Evolutionary conservation across 2,888 invertebrate genomes (phyloP).

Genomic region (Himalopsyche japonica): DNA sequence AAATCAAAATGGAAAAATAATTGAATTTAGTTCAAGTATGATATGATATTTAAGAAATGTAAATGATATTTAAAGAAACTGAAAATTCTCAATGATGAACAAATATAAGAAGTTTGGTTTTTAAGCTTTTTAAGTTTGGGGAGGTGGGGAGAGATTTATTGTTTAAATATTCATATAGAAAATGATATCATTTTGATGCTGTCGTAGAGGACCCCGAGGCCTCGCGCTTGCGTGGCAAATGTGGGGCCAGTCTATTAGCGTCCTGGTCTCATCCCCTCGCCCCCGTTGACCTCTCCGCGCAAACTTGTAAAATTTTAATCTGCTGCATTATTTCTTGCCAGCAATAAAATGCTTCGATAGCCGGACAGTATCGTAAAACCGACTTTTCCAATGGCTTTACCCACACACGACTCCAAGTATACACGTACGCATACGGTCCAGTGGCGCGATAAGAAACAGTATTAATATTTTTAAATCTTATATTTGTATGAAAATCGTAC

Average conservation of each 20-base stretch:
- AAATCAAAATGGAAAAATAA: too few species aligned
- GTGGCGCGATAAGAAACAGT: neutral
- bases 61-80: too few species aligned
- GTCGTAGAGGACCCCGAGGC: neutral
- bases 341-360: slow-evolving; percentile 40
- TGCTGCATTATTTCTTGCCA: slow-evolving; percentile 38
- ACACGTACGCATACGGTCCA: neutral
- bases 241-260: neutral
- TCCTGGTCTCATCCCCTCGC: neutral
- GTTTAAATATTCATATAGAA: too few species aligned
- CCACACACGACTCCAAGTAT: slow-evolving; percentile 3
- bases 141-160: too few species aligned
- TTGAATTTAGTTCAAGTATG: too few species aligned
- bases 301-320: slow-evolving; percentile 40
- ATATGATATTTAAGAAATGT: too few species aligned
- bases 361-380: slow-evolving; percentile 35
- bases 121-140: too few species aligned
- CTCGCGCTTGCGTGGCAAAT: neutral
- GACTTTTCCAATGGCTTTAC: slow-evolving; percentile 9
- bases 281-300: neutral
- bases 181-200: neutral
- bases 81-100: too few species aligned
- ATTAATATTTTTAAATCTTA: too few species aligned
- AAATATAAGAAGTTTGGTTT: too few species aligned
- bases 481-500: too few species aligned